These are phyloP conservation scores for Timema podura DNA, from an alignment of 2,888 invertebrate genomes.

Conservation along the genomic window DNA sequence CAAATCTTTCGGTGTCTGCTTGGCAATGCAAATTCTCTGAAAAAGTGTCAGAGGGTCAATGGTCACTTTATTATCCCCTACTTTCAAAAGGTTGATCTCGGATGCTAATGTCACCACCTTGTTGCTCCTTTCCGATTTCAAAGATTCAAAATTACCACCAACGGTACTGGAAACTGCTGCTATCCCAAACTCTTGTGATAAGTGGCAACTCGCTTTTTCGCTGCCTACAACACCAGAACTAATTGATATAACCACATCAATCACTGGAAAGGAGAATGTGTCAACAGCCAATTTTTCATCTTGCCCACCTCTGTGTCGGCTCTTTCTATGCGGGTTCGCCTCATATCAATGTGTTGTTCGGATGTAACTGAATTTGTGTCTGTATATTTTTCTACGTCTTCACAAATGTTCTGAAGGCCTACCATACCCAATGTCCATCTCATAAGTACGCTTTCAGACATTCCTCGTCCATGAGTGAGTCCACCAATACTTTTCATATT, in stretches of 20 bases:
- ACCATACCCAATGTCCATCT: background rate
- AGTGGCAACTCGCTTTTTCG: background rate
- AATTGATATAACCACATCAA: background rate
- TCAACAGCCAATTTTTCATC: background rate
- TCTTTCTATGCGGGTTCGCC: background rate
- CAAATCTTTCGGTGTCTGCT: background rate
- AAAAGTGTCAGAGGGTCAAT: background rate
- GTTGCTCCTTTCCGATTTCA: background rate
- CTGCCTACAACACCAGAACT: background rate
- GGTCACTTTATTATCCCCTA: background rate
- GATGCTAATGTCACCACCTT: background rate
- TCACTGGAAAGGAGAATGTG: background rate
- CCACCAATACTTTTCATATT: conserved; percentile 19
- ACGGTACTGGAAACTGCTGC: background rate
- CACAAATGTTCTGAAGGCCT: background rate
- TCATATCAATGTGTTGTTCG: conserved; percentile 19
- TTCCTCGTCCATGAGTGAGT: background rate
- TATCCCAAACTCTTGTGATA: background rate
- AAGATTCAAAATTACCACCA: background rate
- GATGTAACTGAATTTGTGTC: background rate
- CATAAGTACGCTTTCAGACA: conserved; percentile 9
- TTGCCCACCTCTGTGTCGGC: background rate
- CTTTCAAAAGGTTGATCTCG: background rate
- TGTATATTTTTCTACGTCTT: conserved; percentile 2
- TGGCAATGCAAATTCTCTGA: conserved; percentile 9